Conservation (phyloP, 1,140 invertebrate genomes). For the Drosophila triauraria region DNA sequence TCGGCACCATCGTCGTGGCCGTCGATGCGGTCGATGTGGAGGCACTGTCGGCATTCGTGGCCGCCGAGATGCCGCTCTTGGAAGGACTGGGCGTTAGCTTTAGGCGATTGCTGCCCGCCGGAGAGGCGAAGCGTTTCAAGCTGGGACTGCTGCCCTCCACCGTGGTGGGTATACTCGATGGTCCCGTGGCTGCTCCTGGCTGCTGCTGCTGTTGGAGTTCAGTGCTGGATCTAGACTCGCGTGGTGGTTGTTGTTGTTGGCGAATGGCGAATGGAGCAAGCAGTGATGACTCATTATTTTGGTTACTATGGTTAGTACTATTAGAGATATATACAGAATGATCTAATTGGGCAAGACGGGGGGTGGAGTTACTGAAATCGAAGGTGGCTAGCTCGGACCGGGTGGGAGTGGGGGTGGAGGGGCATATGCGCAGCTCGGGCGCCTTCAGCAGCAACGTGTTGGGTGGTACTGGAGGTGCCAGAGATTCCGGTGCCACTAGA, state of each 20-base stretch:
- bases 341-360: conserved; percentile 52
- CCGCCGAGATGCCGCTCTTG: conserved; percentile 71
- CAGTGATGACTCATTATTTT: conserved; percentile 82
- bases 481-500: conserved; percentile 21
- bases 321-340: conserved; percentile 78
- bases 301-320: conserved; percentile 83
- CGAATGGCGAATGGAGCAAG: conserved; percentile 81
- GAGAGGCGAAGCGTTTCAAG: conserved; percentile 64
- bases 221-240: conserved; percentile 63
- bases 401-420: conserved; percentile 79
- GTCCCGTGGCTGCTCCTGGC: conserved; percentile 3
- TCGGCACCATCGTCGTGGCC: conserved; percentile 73
- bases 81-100: conserved; percentile 81
- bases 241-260: conserved; percentile 52
- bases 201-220: conserved; percentile 61
- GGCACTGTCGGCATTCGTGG: conserved; percentile 69
- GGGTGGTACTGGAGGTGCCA: conserved; percentile 4
- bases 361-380: conserved; percentile 27
- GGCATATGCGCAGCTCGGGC: conserved; percentile 72
- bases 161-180: conserved; percentile 56
- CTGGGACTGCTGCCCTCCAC: conserved; percentile 52
- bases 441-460: conserved; percentile 48
- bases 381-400: conserved; percentile 60
- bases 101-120: conserved; percentile 55
- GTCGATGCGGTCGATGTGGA: conserved; percentile 73